Evolutionary conservation across 1,140 invertebrate species (phyloP).

Genomic region (Drosophila erecta): DNA sequence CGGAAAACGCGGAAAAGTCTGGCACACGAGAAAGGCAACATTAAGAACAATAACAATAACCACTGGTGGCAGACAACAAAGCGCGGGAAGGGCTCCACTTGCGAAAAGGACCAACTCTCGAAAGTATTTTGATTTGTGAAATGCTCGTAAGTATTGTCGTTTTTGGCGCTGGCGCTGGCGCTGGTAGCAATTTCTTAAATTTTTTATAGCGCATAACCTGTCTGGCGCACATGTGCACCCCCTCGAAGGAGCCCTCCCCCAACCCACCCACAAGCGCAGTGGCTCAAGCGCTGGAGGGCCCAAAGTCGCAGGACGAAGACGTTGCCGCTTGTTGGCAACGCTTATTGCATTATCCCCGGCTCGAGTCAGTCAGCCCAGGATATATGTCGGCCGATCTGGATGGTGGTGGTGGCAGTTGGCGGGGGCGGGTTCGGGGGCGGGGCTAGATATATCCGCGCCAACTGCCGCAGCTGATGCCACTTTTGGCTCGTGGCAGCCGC

Average conservation of each 20-base stretch:
- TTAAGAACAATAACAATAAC: conserved; percentile 43
- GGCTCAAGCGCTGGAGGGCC: conserved; percentile 43
- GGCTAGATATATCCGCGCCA: conserved; percentile 71
- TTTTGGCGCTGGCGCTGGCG: conserved; percentile 63
- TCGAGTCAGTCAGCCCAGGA: conserved; percentile 37
- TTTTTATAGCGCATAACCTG: conserved; percentile 82
- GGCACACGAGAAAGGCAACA: conserved; percentile 35
- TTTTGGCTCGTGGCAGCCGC: conserved; percentile 78
- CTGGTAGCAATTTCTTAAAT: conserved; percentile 79
- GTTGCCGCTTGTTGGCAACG: conserved; percentile 66
- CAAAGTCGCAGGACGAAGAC: conserved; percentile 60
- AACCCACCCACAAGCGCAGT: conserved; percentile 55
- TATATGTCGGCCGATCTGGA: conserved; percentile 10
- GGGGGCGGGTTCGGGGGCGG: not conserved
- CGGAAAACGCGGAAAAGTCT: conserved; percentile 25
- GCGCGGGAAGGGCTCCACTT: not conserved
- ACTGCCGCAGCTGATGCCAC: conserved; percentile 80
- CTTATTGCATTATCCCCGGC: conserved; percentile 76
- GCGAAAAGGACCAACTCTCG: conserved; percentile 10
- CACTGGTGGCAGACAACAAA: conserved; percentile 64
- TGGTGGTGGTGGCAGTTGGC: too few species aligned
- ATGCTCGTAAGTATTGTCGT: conserved; percentile 79
- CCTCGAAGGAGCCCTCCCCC: not conserved
- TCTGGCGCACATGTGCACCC: conserved; percentile 72
- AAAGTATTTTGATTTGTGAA: conserved; percentile 82